These are phyloP conservation scores for Ovis canadensis DNA, from an alignment of 2,113 vertebrate species.

Conservation along the genomic window DNA sequence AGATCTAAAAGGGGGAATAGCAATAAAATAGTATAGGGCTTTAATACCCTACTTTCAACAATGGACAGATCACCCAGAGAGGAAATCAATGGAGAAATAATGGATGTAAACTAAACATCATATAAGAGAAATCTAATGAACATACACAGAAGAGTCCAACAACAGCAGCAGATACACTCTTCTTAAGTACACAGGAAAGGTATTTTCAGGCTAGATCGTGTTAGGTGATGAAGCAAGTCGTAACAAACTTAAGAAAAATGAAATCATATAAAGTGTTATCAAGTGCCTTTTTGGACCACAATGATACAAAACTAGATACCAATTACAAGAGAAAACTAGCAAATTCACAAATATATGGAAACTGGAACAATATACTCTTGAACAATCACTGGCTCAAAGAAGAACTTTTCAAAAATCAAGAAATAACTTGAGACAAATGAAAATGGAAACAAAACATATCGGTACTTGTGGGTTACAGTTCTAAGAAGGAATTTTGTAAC, in stretches of 20 bases:
- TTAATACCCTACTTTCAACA: neutral
- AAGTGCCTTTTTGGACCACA: neutral
- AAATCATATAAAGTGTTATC: neutral
- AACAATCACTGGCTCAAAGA: neutral
- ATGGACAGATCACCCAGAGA: neutral
- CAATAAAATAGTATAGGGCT: neutral
- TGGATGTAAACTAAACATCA: neutral
- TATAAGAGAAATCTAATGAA: neutral
- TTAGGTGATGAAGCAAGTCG: neutral
- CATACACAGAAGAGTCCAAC: neutral
- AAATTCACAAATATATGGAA: neutral
- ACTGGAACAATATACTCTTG: neutral
- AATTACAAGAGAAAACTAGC: neutral
- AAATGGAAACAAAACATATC: neutral
- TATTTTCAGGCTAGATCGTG: neutral
- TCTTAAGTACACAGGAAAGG: neutral
- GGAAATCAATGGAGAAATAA: neutral
- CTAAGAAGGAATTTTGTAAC: neutral
- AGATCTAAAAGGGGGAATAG: neutral
- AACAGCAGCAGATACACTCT: neutral
- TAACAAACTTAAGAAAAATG: neutral
- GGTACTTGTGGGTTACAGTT: neutral
- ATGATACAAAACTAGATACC: neutral
- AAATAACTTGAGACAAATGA: neutral
- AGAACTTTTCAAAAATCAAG: neutral